These are phyloP conservation scores for Motacilla alba DNA, from an alignment of 2,113 vertebrate genomes.

Conservation along the genomic window DNA sequence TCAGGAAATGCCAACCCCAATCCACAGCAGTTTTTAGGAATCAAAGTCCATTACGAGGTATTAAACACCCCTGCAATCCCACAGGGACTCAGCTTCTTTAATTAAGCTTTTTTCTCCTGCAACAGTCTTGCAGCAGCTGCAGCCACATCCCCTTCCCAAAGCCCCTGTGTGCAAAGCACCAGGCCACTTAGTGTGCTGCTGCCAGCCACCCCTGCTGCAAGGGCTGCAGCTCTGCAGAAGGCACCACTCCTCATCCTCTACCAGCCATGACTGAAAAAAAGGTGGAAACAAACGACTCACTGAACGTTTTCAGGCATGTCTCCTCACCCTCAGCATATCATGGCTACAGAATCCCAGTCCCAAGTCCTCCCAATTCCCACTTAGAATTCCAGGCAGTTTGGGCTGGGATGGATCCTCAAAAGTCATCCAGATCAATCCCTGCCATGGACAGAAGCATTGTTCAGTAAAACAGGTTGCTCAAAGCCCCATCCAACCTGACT, in stretches of 20 bases:
- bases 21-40: not conserved
- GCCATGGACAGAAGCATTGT: no score
- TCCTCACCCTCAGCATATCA: not conserved
- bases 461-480: not conserved
- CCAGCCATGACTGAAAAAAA: not conserved
- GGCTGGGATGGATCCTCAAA: not conserved
- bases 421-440: not conserved
- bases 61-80: not conserved
- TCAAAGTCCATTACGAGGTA: not conserved
- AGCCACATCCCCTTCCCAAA: not conserved
- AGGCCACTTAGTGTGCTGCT: fast-evolving
- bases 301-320: fast-evolving
- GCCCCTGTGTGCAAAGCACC: not conserved
- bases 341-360: not conserved
- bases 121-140: not conserved
- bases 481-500: not conserved
- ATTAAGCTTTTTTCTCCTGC: not conserved
- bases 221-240: not conserved
- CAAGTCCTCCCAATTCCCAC: not conserved
- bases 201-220: not conserved
- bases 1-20: not conserved
- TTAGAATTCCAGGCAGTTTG: not conserved
- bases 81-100: not conserved
- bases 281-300: not conserved
- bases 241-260: not conserved